phyloP scores from a whole-genome alignment of 2,888 invertebrate species.

The Ennomos fuscantarius region DNA sequence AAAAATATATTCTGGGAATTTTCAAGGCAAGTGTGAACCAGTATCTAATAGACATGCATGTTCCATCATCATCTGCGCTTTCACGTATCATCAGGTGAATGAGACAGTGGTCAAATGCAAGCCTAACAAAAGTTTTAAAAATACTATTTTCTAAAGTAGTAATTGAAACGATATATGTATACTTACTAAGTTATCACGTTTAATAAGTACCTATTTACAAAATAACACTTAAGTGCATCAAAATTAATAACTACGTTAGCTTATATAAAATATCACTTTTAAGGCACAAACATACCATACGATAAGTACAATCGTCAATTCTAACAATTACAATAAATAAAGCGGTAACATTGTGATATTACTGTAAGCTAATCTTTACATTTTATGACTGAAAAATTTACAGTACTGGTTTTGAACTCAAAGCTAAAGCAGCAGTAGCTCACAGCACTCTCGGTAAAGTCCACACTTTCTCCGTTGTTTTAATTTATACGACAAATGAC shows the following conservation, averaged over 20 bases:
- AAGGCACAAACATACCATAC: conserved; percentile 53
- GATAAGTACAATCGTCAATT: conserved; percentile 54
- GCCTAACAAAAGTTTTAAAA: no score
- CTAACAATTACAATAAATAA: conserved; percentile 65
- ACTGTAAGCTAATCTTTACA: conserved; percentile 31
- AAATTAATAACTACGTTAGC: conserved; percentile 42
- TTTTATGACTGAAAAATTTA: conserved; percentile 36
- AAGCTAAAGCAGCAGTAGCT: conserved; percentile 35
- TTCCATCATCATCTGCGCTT: no score
- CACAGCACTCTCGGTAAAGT: conserved; percentile 5
- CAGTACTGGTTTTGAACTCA: conserved; percentile 25
- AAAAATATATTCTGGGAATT: no score
- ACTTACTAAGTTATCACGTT: background rate
- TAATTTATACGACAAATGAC: conserved; percentile 40
- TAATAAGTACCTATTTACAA: conserved; percentile 50
- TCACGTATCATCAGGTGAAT: no score
- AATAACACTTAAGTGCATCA: conserved; percentile 33
- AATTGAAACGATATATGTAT: background rate
- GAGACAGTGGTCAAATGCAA: no score
- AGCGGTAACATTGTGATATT: conserved; percentile 55
- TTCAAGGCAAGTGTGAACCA: no score
- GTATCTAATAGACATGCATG: no score
- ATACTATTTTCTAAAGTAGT: background rate
- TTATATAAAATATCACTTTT: conserved; percentile 61
- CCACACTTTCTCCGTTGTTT: conserved; percentile 24